Evolutionary conservation across 2,113 vertebrate genomes (phyloP).

Genomic region (Chiloscyllium plagiosum): DNA sequence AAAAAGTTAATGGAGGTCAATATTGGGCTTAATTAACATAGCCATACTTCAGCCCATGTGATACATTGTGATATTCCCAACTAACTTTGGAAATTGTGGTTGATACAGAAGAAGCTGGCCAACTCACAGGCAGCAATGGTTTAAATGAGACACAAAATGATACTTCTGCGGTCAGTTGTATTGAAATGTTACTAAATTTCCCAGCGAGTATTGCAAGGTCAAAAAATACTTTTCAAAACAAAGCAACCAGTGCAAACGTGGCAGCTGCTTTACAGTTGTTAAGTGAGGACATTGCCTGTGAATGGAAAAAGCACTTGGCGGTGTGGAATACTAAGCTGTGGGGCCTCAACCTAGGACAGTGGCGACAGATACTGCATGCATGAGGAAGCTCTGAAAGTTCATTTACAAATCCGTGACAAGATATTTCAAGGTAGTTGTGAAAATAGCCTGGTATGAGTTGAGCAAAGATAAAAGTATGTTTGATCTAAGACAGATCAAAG

Average conservation of each 20-base stretch:
- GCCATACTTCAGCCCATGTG: neutral
- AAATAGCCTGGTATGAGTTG: neutral
- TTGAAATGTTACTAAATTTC: too few relatives aligned
- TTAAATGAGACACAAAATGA: neutral
- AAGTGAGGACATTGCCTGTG: too few relatives aligned
- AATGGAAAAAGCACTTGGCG: too few relatives aligned
- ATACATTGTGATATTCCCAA: neutral
- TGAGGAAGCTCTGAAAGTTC: neutral
- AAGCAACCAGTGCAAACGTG: too few relatives aligned
- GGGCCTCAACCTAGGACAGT: neutral
- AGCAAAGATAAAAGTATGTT: neutral
- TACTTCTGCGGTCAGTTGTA: too few relatives aligned
- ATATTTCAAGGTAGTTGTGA: neutral
- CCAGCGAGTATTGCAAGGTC: too few relatives aligned
- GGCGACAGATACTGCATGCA: neutral
- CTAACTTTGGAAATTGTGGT: neutral
- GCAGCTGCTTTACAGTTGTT: too few relatives aligned
- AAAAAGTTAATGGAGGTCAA: neutral
- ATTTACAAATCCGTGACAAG: neutral
- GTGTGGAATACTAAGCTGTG: too few relatives aligned
- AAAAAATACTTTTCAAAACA: too few relatives aligned
- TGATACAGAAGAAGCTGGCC: neutral
- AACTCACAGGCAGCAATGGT: neutral
- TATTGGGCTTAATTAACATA: neutral
- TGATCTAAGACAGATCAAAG: neutral